These are phyloP conservation scores for Sebastes dallii DNA, from an alignment of 2,797 vertebrate species.

Conservation along the genomic window DNA sequence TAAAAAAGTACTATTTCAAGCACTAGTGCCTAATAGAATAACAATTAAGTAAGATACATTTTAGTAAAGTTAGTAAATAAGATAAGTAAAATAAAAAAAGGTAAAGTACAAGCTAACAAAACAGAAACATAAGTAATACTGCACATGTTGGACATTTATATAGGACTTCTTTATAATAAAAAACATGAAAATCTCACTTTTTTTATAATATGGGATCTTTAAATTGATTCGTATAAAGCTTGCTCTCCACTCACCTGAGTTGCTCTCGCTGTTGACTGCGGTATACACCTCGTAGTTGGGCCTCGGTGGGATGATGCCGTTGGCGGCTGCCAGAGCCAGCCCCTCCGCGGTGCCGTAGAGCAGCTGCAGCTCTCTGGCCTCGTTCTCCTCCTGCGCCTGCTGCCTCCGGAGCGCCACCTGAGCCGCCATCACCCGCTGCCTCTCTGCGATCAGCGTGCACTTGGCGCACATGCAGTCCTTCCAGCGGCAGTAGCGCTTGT, in stretches of 20 bases:
- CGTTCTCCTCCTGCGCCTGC: conserved; percentile 97
- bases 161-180: too few species aligned
- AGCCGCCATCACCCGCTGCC: conserved; percentile 97
- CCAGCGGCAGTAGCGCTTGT: conserved; percentile 99
- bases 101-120: too few species aligned
- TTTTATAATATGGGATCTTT: too few species aligned
- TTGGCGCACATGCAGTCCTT: conserved; percentile 99
- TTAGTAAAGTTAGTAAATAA: too few species aligned
- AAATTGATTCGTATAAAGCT: fast-evolving
- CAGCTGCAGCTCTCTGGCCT: conserved; percentile 94
- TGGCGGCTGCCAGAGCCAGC: conserved; percentile 94
- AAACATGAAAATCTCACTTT: too few species aligned
- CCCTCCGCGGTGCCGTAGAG: conserved; percentile 97
- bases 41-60: too few species aligned
- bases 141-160: too few species aligned
- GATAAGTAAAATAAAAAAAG: too few species aligned
- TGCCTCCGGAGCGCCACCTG: conserved; percentile 96
- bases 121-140: too few species aligned
- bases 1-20: too few species aligned
- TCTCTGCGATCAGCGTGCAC: conserved; percentile 96
- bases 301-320: conserved; percentile 95
- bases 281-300: conserved; percentile 94
- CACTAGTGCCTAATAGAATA: too few species aligned
- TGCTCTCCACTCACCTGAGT: conserved; percentile 76
- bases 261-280: conserved; percentile 84